These are phyloP conservation scores for Onthophagus taurus DNA, from an alignment of 1,140 invertebrate genomes.

Conservation along the genomic window DNA sequence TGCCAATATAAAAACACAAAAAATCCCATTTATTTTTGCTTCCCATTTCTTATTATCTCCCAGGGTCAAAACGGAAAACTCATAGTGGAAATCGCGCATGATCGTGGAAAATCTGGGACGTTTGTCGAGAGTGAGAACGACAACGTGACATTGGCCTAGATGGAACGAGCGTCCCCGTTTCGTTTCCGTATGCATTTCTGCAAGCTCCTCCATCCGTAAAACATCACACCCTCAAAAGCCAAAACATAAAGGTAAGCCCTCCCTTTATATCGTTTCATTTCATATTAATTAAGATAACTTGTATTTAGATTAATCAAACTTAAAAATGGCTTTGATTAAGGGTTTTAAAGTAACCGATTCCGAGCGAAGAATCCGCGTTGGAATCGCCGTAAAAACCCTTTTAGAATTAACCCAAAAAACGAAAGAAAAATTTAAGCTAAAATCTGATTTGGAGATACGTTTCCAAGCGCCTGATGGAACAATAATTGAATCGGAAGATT, in stretches of 20 bases:
- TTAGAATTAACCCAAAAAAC: conserved; percentile 35
- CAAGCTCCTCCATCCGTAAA: conserved; percentile 6
- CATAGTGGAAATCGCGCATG: conserved; percentile 6
- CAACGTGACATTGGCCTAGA: conserved; percentile 12
- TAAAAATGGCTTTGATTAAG: conserved; percentile 18
- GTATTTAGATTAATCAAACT: not conserved
- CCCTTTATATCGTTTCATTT: not conserved
- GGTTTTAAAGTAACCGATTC: conserved; percentile 37
- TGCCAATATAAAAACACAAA: not conserved
- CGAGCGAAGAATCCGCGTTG: conserved; percentile 33
- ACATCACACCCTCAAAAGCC: not conserved
- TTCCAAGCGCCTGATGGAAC: conserved; percentile 53
- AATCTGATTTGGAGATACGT: conserved; percentile 25
- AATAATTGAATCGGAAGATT: conserved; percentile 60
- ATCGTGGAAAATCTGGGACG: conserved; percentile 9
- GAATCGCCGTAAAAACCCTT: conserved; percentile 35
- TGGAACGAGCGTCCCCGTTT: conserved; percentile 4
- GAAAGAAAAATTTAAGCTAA: conserved; percentile 34
- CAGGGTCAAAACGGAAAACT: not conserved
- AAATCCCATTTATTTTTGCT: not conserved
- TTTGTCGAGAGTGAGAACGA: conserved; percentile 12
- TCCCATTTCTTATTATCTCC: not conserved
- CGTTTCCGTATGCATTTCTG: conserved; percentile 11
- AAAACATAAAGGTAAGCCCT: not conserved
- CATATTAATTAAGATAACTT: not conserved